Evolutionary conservation across 2,888 invertebrate genomes (phyloP), one percentile per base, ranked within the genome.

Genomic region (Tribolium freemani): DNA sequence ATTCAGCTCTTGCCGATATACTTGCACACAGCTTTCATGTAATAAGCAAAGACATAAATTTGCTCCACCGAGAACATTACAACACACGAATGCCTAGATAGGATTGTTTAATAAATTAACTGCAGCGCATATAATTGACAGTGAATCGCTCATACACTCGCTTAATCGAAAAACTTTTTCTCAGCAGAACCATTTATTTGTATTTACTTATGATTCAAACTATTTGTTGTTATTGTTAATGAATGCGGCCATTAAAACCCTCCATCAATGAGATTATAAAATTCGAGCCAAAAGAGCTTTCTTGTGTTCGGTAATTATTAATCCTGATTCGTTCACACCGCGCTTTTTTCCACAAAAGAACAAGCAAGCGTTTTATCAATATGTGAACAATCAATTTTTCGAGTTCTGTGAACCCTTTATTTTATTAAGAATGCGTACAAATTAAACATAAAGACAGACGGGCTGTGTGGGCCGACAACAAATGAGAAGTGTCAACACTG

Each of bases 401-500:
- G 75, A 77, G 78, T 79, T 80, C 77, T 72, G 76, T 80, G 79
- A 80, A 79, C 77, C 76, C 75, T 77, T 80, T 80, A 77, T 84
- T 83, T 83, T 82, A 84, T 84, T 83, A 83, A 84, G 83, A 84
- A 84, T 84, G 83, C 82, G 82, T 83, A 83, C 84, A 84, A 83
- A 83, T 84, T 84, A 84, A 84, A 84, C 81, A 84, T 78, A 82
- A 83, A 84, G 83, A 83, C 82, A 80, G 83, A 82, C 80, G 81
- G 82, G 82, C 75, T 85, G 85, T 85, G 84, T 85, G 84, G 85
- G 85, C 83, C 80, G 84, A 73, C 84, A 84, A 86, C 86, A 86
- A 86, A 86, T 86, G 86, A 85, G 84, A 84, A 84, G 82, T 85
- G 87, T 87, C 87, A 87, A 86, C 85, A 84, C 84, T 84, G 84